A percentile compares a stretch with the other conserved stretches of the same genome.
These are phyloP conservation scores for Trichonephila clavata DNA, from an alignment of 1,140 invertebrate genomes.

Conservation along the genomic window DNA sequence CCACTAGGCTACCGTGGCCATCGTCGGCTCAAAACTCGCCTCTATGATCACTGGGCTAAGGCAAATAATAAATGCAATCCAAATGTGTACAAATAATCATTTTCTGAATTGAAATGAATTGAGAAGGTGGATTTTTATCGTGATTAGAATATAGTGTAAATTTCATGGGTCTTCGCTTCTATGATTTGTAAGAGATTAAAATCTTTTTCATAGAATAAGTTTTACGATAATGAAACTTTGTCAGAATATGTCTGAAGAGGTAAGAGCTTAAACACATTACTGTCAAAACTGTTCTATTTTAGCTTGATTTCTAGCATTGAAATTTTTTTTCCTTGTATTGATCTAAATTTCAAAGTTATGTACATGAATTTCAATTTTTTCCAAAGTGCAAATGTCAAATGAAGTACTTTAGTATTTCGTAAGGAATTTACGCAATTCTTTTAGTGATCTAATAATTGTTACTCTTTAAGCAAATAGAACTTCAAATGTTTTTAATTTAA, in stretches of 20 bases:
- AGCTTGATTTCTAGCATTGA: not conserved
- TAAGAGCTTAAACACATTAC: not conserved
- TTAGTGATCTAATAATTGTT: too few species aligned
- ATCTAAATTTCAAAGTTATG: not conserved
- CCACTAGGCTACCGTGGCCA: too few species aligned
- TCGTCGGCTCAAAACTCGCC: too few species aligned
- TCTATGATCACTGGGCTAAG: too few species aligned
- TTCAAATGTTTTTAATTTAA: too few species aligned
- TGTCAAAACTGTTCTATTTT: not conserved
- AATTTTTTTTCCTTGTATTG: not conserved
- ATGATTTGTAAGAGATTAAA: not conserved
- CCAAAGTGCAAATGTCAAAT: too few species aligned
- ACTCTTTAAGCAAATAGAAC: too few species aligned
- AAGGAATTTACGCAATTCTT: too few species aligned
- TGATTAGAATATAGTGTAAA: not conserved
- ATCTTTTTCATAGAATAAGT: not conserved
- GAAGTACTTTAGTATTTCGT: too few species aligned
- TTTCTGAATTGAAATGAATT: not conserved
- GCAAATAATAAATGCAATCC: too few species aligned
- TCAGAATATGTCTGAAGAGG: not conserved
- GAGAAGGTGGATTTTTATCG: not conserved
- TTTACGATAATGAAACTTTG: not conserved
- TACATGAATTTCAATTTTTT: not conserved
- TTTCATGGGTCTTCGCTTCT: not conserved
- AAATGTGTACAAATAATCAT: not conserved